phyloP scores from a whole-genome alignment of 2,797 vertebrate genomes.

The Ispidina lecontei region DNA sequence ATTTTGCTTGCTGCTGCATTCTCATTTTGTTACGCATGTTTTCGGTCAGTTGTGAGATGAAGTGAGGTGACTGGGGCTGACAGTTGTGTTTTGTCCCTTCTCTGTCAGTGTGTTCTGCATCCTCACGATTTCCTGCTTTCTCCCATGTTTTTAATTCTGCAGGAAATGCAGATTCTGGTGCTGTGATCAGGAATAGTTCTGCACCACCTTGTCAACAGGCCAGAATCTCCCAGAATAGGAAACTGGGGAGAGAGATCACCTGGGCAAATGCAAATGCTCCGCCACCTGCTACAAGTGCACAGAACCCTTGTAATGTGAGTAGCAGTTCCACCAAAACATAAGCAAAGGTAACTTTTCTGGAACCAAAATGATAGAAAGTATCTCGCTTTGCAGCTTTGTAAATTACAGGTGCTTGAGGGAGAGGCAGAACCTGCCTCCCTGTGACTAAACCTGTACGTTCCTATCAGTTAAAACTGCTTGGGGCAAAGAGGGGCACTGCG shows the following conservation, averaged over 20 bases:
- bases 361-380: background rate
- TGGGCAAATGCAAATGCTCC: background rate
- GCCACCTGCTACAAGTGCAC: background rate
- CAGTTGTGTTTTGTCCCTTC: background rate
- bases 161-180: background rate
- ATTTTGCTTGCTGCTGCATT: background rate
- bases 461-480: background rate
- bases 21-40: background rate
- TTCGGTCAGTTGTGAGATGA: background rate
- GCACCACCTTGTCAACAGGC: background rate
- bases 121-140: background rate
- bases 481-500: background rate
- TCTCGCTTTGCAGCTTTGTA: background rate
- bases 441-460: background rate
- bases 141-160: background rate
- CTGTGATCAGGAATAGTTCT: background rate
- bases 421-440: background rate
- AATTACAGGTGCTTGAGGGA: background rate
- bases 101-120: background rate
- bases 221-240: background rate
- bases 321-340: background rate
- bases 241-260: background rate
- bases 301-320: constrained; percentile 13
- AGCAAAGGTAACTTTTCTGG: background rate
- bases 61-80: background rate